Conservation (phyloP, 2,888 invertebrate species). For the Melinopterus prodromus region DNA sequence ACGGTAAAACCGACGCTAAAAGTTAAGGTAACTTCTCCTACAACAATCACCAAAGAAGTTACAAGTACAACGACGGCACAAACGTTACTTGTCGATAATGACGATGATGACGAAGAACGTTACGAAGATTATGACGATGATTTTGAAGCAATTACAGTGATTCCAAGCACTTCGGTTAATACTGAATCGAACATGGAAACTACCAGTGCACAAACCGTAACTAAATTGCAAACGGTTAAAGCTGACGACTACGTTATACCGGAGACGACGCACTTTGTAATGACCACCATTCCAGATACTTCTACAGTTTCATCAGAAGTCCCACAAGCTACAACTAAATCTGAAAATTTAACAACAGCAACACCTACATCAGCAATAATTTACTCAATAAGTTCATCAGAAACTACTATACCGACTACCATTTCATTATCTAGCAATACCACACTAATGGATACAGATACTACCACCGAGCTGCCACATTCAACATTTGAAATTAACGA, state of each 20-base stretch:
- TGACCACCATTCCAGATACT: constrained; percentile 27
- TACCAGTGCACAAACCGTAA: constrained; percentile 41
- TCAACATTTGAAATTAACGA: background rate
- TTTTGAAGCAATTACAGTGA: constrained; percentile 57
- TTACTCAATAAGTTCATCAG: constrained; percentile 42
- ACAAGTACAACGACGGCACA: constrained; percentile 50
- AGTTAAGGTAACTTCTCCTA: background rate
- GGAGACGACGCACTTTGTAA: constrained; percentile 35
- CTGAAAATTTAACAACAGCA: constrained; percentile 41
- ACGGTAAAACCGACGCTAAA: constrained; percentile 35
- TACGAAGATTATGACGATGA: constrained; percentile 58
- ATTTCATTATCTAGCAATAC: constrained; percentile 35
- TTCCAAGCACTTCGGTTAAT: constrained; percentile 29
- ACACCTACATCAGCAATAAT: constrained; percentile 43
- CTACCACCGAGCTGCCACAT: constrained; percentile 28
- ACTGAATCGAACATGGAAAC: background rate
- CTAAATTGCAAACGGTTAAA: constrained; percentile 42
- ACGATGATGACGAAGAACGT: constrained; percentile 55
- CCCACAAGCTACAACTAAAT: constrained; percentile 35
- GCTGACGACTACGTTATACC: constrained; percentile 29
- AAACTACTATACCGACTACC: constrained; percentile 42
- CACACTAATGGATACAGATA: constrained; percentile 29
- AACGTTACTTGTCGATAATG: constrained; percentile 54
- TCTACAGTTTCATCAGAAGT: constrained; percentile 25
- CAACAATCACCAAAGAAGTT: constrained; percentile 7